Evolutionary conservation across 2,797 vertebrate genomes (phyloP).

Genomic region (Apogon talboti): DNA sequence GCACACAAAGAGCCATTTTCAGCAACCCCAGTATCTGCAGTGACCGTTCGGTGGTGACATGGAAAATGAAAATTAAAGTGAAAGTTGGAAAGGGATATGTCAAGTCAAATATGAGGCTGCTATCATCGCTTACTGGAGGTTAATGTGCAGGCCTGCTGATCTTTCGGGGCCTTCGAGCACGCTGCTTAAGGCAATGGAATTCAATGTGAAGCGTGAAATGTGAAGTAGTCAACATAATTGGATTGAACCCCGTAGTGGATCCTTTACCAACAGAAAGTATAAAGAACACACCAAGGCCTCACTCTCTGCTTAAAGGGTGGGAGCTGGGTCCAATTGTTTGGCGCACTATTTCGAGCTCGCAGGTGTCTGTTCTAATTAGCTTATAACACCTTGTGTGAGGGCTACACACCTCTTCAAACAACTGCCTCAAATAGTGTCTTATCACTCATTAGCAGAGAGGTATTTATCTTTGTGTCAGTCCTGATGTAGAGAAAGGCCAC

Average conservation of each 20-base stretch:
- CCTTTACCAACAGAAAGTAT: constrained; percentile 54
- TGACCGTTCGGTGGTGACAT: constrained; percentile 46
- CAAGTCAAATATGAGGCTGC: constrained; percentile 63
- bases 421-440: constrained; percentile 20
- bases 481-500: constrained; percentile 11
- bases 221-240: constrained; percentile 74
- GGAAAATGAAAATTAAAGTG: constrained; percentile 68
- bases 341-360: constrained; percentile 30
- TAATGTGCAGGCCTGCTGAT: constrained; percentile 66
- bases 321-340: constrained; percentile 41
- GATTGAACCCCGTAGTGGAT: constrained; percentile 64
- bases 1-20: constrained; percentile 45
- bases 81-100: constrained; percentile 65
- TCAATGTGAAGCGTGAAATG: constrained; percentile 75
- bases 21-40: constrained; percentile 31
- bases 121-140: constrained; percentile 62
- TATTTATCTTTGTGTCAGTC: constrained; percentile 29
- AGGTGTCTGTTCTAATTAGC: constrained; percentile 40
- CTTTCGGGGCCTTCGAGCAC: constrained; percentile 58
- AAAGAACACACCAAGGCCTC: constrained; percentile 40
- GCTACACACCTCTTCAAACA: constrained; percentile 18
- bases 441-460: constrained; percentile 38
- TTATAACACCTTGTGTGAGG: constrained; percentile 10
- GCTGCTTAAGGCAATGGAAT: constrained; percentile 67
- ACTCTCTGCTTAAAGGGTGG: constrained; percentile 44